A percentile compares a stretch with the other conserved stretches of the same genome.
phyloP scores from a whole-genome alignment of 2,113 vertebrate species.

The Ciconia stormi region DNA sequence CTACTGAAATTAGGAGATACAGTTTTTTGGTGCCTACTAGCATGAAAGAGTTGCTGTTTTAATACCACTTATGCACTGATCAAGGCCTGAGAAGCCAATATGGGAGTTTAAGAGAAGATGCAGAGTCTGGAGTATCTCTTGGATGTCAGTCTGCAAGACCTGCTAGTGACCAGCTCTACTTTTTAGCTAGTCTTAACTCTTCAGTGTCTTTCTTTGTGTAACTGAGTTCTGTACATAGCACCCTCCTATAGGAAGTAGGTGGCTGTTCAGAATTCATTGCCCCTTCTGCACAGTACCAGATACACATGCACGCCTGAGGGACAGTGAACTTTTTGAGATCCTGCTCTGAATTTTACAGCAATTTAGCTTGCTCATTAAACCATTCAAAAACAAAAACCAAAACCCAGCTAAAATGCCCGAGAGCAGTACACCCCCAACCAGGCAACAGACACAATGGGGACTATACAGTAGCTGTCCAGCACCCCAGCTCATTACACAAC shows the following conservation, averaged over 20 bases:
- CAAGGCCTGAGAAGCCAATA: not conserved
- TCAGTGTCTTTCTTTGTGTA: not conserved
- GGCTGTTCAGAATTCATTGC: not conserved
- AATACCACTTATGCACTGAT: not conserved
- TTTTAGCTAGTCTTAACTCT: not conserved
- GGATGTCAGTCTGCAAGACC: not conserved
- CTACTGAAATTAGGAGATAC: not conserved
- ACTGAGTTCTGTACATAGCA: not conserved
- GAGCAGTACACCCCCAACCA: conserved; percentile 1
- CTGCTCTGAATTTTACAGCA: conserved; percentile 40
- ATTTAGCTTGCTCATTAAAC: conserved; percentile 26
- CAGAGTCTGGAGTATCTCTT: not conserved
- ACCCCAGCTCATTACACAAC: conserved; percentile 31
- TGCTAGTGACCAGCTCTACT: not conserved
- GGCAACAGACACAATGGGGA: not conserved
- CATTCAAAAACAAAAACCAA: not conserved
- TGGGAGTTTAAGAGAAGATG: not conserved
- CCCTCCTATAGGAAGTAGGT: not conserved
- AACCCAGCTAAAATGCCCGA: not conserved
- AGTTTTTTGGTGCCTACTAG: not conserved
- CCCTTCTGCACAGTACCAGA: not conserved
- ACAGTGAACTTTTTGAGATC: not conserved
- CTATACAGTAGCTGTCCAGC: conserved; percentile 20
- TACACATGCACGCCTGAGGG: not conserved
- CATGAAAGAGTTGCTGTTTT: not conserved